Evolutionary conservation across 2,888 invertebrate genomes (phyloP).

Genomic region (Rhyacophila evoluta): DNA sequence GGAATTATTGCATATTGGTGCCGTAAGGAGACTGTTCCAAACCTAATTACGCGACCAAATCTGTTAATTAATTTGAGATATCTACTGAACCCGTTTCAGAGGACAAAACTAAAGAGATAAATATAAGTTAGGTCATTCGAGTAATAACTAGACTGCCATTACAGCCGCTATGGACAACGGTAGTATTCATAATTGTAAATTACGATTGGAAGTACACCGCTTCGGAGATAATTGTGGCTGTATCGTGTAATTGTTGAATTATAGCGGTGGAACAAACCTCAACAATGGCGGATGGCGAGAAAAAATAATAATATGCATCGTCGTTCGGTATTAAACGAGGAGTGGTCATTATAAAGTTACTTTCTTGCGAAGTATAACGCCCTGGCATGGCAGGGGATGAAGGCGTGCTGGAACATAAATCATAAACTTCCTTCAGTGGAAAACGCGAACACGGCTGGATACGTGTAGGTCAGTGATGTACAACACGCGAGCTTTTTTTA

Average conservation of each 20-base stretch:
- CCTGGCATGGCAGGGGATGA: neutral
- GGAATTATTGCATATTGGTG: conserved; percentile 14
- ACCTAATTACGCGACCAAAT: neutral
- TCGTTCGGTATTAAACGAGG: neutral
- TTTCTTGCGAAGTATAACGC: neutral
- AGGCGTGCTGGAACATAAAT: neutral
- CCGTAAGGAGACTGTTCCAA: neutral
- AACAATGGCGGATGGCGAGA: neutral
- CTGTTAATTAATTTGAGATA: conserved; percentile 22
- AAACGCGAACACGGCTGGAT: neutral
- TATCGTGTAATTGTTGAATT: neutral
- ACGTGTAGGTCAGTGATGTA: conserved; percentile 1
- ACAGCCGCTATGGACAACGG: neutral
- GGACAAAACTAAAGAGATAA: conserved; percentile 19
- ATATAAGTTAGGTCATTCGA: conserved; percentile 20
- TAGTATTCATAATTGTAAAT: conserved; percentile 26
- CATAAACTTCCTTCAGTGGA: neutral
- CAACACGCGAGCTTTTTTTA: neutral
- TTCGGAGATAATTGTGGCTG: neutral
- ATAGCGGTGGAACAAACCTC: neutral
- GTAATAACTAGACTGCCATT: conserved; percentile 19
- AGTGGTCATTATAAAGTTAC: neutral
- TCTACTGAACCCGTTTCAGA: neutral
- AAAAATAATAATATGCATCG: conserved; percentile 13
- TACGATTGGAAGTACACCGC: conserved; percentile 8